Evolutionary conservation across 2,113 vertebrate genomes (phyloP).

Genomic region (Pogona vitticeps): DNA sequence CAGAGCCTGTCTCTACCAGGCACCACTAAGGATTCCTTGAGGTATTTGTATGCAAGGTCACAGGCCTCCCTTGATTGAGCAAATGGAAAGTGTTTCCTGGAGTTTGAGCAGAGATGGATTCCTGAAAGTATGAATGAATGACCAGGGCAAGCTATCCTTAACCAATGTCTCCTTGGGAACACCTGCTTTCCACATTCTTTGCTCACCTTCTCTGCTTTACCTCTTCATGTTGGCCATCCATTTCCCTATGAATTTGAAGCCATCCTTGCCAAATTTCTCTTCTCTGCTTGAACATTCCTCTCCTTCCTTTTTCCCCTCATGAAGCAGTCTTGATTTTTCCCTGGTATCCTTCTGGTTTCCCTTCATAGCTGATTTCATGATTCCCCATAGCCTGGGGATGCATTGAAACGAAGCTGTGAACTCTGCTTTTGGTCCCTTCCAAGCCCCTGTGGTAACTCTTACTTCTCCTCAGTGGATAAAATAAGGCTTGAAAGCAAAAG

Average conservation of each 20-base stretch:
- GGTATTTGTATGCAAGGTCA: slow-evolving; percentile 38
- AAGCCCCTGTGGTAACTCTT: neutral
- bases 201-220: neutral
- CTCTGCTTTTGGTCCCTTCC: neutral
- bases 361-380: neutral
- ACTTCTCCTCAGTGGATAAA: too few species aligned
- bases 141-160: neutral
- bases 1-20: slow-evolving; percentile 40
- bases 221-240: neutral
- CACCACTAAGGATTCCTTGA: neutral
- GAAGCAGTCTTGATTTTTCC: neutral
- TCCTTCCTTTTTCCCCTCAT: neutral
- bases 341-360: neutral
- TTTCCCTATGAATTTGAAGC: slow-evolving; percentile 14
- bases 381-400: neutral
- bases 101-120: slow-evolving; percentile 24
- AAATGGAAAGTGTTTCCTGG: slow-evolving; percentile 59
- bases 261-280: neutral
- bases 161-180: slow-evolving; percentile 14
- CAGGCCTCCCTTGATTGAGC: slow-evolving; percentile 45
- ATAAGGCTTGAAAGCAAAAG: neutral
- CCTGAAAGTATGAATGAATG: slow-evolving; percentile 53
- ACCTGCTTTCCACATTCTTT: neutral
- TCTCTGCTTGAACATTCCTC: neutral
- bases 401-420: neutral